Conservation (phyloP, 2,888 invertebrate genomes). For the Sturmia bella region DNA sequence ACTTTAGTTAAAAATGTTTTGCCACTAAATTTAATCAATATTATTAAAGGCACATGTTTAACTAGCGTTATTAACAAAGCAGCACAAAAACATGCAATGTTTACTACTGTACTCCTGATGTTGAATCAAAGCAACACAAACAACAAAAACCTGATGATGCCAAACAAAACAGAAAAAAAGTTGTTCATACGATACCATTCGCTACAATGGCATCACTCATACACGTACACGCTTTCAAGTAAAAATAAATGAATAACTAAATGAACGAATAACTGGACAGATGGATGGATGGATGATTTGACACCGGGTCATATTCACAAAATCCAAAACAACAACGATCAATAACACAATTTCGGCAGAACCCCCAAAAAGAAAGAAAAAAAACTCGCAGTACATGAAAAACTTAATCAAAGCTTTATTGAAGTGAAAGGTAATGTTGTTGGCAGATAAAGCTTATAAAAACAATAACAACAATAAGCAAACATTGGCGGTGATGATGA, state of each 20-base stretch:
- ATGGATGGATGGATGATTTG: conserved; percentile 15
- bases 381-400: not conserved
- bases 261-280: conserved; percentile 17
- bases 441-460: conserved; percentile 5
- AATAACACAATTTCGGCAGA: conserved; percentile 34
- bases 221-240: conserved; percentile 1
- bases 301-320: conserved; percentile 35
- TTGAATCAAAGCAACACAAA: conserved; percentile 6
- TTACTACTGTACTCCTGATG: no score
- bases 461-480: not conserved
- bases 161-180: not conserved
- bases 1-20: no score
- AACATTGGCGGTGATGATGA: conserved; percentile 2
- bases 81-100: no score
- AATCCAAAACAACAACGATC: conserved; percentile 16
- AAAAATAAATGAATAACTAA: not conserved
- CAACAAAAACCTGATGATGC: not conserved
- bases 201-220: conserved; percentile 25
- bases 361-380: not conserved
- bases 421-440: conserved; percentile 23
- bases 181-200: not conserved
- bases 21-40: no score
- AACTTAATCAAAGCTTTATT: conserved; percentile 10
- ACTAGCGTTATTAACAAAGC: no score
- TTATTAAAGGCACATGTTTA: no score